Conservation (phyloP, 2,113 vertebrate genomes). For the Clupea harengus region DNA sequence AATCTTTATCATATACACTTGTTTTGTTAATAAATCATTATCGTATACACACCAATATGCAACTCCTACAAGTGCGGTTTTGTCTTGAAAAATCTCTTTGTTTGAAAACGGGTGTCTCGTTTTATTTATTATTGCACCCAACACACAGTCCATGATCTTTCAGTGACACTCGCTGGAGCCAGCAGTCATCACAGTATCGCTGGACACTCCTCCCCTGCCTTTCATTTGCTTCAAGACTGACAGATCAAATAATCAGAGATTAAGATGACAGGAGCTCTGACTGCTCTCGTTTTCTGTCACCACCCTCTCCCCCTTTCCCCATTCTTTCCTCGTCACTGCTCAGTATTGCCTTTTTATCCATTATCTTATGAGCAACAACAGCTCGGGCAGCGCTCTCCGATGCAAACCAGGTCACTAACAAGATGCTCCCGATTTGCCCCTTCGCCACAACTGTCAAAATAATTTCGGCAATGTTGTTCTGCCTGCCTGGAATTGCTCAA, state of each 20-base stretch:
- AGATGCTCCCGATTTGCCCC: conserved; percentile 43
- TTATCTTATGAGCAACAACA: conserved; percentile 28
- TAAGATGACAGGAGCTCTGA: conserved; percentile 19
- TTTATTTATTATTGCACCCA: not conserved
- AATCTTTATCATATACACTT: not conserved
- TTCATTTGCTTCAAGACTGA: conserved; percentile 25
- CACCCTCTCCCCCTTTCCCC: not conserved
- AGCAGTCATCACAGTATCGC: conserved; percentile 11
- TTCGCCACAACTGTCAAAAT: conserved; percentile 39
- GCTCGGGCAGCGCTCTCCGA: conserved; percentile 18
- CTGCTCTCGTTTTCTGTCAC: conserved; percentile 19
- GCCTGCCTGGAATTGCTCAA: not conserved
- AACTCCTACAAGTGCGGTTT: not conserved
- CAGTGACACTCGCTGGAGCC: not conserved
- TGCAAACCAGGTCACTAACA: conserved; percentile 47
- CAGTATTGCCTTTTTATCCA: not conserved
- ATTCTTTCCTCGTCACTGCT: not conserved
- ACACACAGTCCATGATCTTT: not conserved
- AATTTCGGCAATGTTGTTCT: conserved; percentile 19
- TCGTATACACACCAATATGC: not conserved
- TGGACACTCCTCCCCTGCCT: conserved; percentile 14
- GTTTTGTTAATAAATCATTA: not conserved
- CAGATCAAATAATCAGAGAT: conserved; percentile 33
- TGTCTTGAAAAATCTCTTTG: not conserved
- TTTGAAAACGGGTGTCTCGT: not conserved